phyloP scores from a whole-genome alignment of 2,888 invertebrate species.

The Netelia virgata region DNA sequence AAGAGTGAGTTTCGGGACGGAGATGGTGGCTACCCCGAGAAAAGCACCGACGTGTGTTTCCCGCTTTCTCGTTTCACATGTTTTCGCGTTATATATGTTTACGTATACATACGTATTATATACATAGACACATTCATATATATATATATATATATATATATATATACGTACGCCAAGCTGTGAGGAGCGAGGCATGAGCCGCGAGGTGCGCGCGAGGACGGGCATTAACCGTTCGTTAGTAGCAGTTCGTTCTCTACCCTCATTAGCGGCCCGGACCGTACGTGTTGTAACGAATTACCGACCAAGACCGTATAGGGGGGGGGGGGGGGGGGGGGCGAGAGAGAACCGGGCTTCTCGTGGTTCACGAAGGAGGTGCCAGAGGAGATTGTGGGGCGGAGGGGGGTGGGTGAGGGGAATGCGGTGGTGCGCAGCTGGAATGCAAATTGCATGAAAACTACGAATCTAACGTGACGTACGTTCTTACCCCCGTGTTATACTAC shows the following conservation, averaged over 20 bases:
- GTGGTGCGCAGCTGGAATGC: constrained; percentile 76
- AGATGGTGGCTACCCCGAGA: constrained; percentile 36
- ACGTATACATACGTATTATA: constrained; percentile 2
- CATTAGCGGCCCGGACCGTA: constrained; percentile 79
- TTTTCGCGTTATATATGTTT: constrained; percentile 12
- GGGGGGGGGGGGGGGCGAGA: constrained; percentile 16
- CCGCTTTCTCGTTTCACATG: constrained; percentile 24
- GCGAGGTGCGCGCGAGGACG: constrained; percentile 62
- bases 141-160: constrained; percentile 34
- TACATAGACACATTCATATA: not conserved
- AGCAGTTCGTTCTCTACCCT: constrained; percentile 77
- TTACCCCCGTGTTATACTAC: constrained; percentile 43
- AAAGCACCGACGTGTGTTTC: constrained; percentile 40
- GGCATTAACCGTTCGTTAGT: constrained; percentile 82
- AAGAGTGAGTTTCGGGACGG: constrained; percentile 35
- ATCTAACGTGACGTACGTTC: constrained; percentile 69
- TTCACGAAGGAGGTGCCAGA: not conserved
- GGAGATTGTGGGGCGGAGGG: not conserved
- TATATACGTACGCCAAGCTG: constrained; percentile 4
- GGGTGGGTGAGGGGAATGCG: constrained; percentile 30
- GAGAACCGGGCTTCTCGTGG: constrained; percentile 27
- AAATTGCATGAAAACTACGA: constrained; percentile 79
- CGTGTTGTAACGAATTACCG: constrained; percentile 79
- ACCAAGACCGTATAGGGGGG: constrained; percentile 61
- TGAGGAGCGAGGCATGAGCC: constrained; percentile 57